These are phyloP conservation scores for Passer montanus DNA, from an alignment of 2,113 vertebrate genomes.

Conservation along the genomic window DNA sequence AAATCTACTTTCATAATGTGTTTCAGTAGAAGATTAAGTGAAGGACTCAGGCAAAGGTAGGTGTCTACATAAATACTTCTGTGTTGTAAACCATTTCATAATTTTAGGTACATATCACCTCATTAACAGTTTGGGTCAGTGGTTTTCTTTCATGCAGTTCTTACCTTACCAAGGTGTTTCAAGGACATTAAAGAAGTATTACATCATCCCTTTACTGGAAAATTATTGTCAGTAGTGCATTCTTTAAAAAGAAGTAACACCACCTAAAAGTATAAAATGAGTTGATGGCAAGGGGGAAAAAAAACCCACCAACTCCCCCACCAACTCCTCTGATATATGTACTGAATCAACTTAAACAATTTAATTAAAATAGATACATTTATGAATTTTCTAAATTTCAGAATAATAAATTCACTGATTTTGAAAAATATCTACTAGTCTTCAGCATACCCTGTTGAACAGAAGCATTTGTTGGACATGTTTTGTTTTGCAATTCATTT, in stretches of 20 bases:
- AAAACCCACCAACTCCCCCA: not conserved
- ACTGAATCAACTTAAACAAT: not conserved
- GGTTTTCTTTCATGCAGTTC: not conserved
- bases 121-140: not conserved
- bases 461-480: not conserved
- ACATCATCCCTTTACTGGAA: not conserved
- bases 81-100: not conserved
- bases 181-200: not conserved
- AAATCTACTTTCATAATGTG: not conserved
- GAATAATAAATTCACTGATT: not conserved
- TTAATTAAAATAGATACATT: not conserved
- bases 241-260: not conserved
- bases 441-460: not conserved
- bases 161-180: not conserved
- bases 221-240: not conserved
- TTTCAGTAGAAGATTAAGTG: not conserved
- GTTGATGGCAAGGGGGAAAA: not conserved
- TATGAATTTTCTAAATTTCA: not conserved
- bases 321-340: accelerated
- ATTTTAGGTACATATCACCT: not conserved
- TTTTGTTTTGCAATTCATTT: not conserved
- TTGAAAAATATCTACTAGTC: not conserved
- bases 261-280: not conserved
- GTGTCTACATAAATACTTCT: not conserved
- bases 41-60: not conserved